Evolutionary conservation across 2,888 invertebrate species (phyloP), one percentile per base, ranked within the genome.

Genomic region (Eupithecia abbreviata): DNA sequence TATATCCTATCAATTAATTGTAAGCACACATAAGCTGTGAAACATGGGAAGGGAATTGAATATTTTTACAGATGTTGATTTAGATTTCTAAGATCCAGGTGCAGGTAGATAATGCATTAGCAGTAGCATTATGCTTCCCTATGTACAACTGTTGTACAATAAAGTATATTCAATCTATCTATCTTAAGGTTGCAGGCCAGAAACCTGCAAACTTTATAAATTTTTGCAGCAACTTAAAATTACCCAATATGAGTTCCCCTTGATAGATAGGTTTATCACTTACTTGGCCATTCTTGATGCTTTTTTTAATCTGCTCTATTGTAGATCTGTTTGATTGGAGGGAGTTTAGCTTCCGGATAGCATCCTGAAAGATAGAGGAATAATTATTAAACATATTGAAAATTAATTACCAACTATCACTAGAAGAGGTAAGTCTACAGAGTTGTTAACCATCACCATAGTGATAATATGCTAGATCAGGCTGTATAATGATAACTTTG

Each of bases 311-410:
- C 81, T 95, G 95, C 79, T 95, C 95, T 82, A 97, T 92, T 79
- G 95, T 93, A 0, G 95, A 93, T 45, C 96, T 96, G 89, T 98
- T 98, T 58, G 97, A 96, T 89, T 98, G 98, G 10, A 98, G 91
- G 0, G 91, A 90, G 86, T 97, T 97, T 43, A 98, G 91, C 71
- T 96, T 95, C 74, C 94, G 91, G 2, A 98, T 95, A 49, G 97
- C 97, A 81, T 96, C 96, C 98, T 98, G 85, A 45, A 91, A 84
- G 43, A 55, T 78, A 77, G 79, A 47, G 41, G 43, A 55, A 75
- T 58, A 71, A 49, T 18, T 1, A 9, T 58, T 58, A 51, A 71
- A n/a, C 41, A 66, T 47, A 12, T 41, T 49, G n/a, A n/a, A 42
- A 45, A n/a, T 68, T 70, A 2, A 7, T 4, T 65, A 18, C 0